These are phyloP conservation scores for Pteropus alecto DNA, from an alignment of 2,113 vertebrate species.

Conservation along the genomic window DNA sequence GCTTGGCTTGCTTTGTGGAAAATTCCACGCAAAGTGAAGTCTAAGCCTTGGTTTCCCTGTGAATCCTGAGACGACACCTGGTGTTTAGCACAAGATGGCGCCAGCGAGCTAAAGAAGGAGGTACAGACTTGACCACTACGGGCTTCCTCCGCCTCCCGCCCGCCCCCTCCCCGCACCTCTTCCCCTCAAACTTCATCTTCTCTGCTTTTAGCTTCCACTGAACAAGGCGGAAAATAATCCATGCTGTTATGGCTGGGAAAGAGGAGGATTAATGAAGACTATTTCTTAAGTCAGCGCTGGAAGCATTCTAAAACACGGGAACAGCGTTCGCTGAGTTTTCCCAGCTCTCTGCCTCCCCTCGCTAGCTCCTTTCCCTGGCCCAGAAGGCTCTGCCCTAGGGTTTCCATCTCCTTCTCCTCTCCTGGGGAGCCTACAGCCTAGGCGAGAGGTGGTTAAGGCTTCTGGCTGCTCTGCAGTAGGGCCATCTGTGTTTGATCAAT, in stretches of 20 bases:
- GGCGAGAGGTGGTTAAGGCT: constrained; percentile 76
- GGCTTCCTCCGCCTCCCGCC: no score
- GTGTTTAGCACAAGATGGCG: constrained; percentile 62
- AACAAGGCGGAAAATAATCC: background rate
- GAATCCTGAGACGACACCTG: background rate
- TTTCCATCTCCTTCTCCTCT: background rate
- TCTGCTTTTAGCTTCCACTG: constrained; percentile 8
- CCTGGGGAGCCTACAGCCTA: background rate
- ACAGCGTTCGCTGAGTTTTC: background rate
- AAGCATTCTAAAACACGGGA: background rate
- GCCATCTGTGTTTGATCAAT: constrained; percentile 87
- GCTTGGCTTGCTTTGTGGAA: background rate
- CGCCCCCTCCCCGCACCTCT: background rate
- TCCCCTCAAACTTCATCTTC: background rate
- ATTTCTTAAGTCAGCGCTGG: background rate
- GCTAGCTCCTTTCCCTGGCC: background rate
- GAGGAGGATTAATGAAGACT: background rate
- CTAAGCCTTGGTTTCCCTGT: background rate
- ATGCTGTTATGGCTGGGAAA: background rate
- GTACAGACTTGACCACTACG: background rate
- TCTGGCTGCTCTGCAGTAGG: constrained; percentile 64
- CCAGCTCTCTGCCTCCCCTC: background rate
- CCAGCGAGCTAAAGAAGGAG: constrained; percentile 47
- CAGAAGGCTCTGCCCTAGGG: background rate
- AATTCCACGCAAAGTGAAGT: background rate